Conservation (phyloP, 2,888 invertebrate species). For the Parapristionchus giblindavisi region DNA sequence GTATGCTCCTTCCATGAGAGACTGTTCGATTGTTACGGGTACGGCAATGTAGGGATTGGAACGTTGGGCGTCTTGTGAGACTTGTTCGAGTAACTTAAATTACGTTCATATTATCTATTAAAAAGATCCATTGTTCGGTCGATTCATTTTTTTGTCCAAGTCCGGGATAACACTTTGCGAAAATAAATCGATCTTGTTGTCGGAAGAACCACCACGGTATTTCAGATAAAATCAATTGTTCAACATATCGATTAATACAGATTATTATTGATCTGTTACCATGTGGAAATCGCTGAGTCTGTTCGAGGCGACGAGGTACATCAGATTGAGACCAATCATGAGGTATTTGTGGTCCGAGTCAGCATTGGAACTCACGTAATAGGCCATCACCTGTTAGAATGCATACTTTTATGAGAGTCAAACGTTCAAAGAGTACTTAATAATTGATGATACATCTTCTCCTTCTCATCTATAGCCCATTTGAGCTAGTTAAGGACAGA, state of each 20-base stretch:
- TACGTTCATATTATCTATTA: slow-evolving; percentile 1
- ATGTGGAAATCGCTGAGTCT: slow-evolving; percentile 98
- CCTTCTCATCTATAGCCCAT: too few relatives aligned
- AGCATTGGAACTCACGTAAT: slow-evolving; percentile 89
- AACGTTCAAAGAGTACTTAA: not conserved
- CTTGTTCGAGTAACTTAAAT: slow-evolving; percentile 78
- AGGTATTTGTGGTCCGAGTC: slow-evolving; percentile 89
- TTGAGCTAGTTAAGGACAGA: not conserved
- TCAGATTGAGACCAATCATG: slow-evolving; percentile 88
- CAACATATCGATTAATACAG: not conserved
- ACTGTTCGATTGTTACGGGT: slow-evolving; percentile 94
- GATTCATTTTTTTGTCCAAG: too few relatives aligned
- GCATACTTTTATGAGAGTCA: not conserved
- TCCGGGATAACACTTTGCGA: too few relatives aligned
- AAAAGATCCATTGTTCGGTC: too few relatives aligned
- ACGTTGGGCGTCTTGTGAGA: slow-evolving; percentile 89
- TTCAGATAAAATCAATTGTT: not conserved
- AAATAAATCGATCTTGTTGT: too few relatives aligned
- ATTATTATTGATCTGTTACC: slow-evolving; percentile 66
- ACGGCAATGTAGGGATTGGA: slow-evolving; percentile 92
- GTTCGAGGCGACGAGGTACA: slow-evolving; percentile 92
- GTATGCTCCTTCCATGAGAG: slow-evolving; percentile 98
- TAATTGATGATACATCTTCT: not conserved
- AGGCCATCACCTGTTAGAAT: slow-evolving; percentile 72
- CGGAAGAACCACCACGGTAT: not conserved